Evolutionary conservation across 1,140 invertebrate genomes (phyloP).

Genomic region (Microplitis mediator): DNA sequence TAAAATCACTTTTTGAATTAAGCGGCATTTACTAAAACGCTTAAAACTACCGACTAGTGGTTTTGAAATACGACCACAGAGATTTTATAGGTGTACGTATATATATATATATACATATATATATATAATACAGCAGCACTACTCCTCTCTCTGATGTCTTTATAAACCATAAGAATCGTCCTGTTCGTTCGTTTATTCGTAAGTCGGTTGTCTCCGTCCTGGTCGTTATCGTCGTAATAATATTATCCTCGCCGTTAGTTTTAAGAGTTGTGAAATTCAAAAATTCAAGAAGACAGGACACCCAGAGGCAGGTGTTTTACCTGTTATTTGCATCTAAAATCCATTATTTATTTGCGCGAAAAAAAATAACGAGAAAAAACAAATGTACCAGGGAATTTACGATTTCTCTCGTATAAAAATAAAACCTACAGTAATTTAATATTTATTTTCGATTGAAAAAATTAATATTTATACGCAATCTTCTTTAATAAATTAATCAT

Average conservation of each 20-base stretch:
- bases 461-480: too few species aligned
- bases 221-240: background rate
- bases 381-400: background rate
- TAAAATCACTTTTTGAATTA: slow-evolving; percentile 38
- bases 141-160: slow-evolving; percentile 36
- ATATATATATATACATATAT: too few species aligned
- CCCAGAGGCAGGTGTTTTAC: slow-evolving; percentile 4
- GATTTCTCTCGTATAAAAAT: background rate
- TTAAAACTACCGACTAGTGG: slow-evolving; percentile 28
- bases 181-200: background rate
- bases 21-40: slow-evolving; percentile 31
- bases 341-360: slow-evolving; percentile 12
- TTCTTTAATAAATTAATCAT: too few species aligned
- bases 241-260: background rate
- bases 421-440: background rate
- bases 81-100: background rate
- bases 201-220: background rate
- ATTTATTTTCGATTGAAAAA: background rate
- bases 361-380: background rate
- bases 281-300: slow-evolving; percentile 1
- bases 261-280: background rate
- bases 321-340: slow-evolving; percentile 19
- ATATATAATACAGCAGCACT: background rate
- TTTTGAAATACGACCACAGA: slow-evolving; percentile 31
- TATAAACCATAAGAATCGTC: slow-evolving; percentile 32